These are phyloP conservation scores for Luffia ferchaultella DNA, from an alignment of 2,888 invertebrate species.

Conservation along the genomic window DNA sequence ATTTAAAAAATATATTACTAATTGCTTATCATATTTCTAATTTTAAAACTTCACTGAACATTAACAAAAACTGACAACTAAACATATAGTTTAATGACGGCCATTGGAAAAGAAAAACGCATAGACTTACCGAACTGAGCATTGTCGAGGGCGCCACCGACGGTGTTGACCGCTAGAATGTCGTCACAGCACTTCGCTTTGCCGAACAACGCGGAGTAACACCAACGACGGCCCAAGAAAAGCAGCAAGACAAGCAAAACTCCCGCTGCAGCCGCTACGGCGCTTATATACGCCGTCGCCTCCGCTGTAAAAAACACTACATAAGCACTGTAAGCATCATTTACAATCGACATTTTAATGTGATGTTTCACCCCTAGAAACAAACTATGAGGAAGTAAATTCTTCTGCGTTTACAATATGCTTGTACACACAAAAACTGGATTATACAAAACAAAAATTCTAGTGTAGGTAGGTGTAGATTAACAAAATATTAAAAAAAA, in stretches of 20 bases:
- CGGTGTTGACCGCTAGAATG: constrained; percentile 51
- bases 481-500: too few species aligned
- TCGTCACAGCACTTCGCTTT: constrained; percentile 51
- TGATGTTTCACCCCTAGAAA: too few species aligned
- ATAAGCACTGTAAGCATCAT: too few species aligned
- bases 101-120: background rate
- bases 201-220: constrained; percentile 42
- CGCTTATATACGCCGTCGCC: constrained; percentile 88
- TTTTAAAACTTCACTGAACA: too few species aligned
- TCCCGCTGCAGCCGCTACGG: constrained; percentile 84
- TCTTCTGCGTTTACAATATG: too few species aligned
- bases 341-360: too few species aligned
- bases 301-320: constrained; percentile 68
- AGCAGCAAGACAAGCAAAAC: constrained; percentile 85
- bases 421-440: too few species aligned
- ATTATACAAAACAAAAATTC: too few species aligned
- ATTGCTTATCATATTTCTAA: too few species aligned
- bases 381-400: too few species aligned
- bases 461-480: too few species aligned
- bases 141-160: constrained; percentile 37
- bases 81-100: background rate
- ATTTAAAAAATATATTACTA: too few species aligned
- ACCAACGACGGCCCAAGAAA: constrained; percentile 83
- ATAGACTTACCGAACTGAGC: constrained; percentile 45
- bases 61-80: background rate